Evolutionary conservation across 1,140 invertebrate genomes (phyloP).

Genomic region (Pachypsylla venusta): DNA sequence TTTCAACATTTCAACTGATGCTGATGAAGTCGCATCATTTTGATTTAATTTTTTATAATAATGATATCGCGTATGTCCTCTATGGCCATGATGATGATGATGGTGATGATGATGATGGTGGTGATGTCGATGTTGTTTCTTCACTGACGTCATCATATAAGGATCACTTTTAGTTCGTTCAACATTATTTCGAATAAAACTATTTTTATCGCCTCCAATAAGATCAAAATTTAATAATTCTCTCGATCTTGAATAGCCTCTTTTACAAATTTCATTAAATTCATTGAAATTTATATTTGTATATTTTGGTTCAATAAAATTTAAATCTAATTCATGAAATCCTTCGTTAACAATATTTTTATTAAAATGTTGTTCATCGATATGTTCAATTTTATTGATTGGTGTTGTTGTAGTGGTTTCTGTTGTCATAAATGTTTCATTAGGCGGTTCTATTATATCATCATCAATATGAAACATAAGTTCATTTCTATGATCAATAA

Average conservation of each 20-base stretch:
- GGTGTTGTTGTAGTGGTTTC: background rate
- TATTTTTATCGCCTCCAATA: slow-evolving; percentile 27
- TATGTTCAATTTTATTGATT: background rate
- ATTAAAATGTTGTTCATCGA: slow-evolving; percentile 12
- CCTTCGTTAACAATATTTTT: background rate
- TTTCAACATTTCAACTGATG: slow-evolving; percentile 29
- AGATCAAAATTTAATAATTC: slow-evolving; percentile 17
- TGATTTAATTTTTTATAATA: slow-evolving; percentile 43
- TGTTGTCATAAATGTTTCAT: background rate
- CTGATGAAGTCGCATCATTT: slow-evolving; percentile 33
- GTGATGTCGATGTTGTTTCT: background rate
- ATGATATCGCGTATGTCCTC: slow-evolving; percentile 27
- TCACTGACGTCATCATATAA: slow-evolving; percentile 31
- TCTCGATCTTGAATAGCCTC: slow-evolving; percentile 20
- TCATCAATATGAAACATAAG: too few relatives aligned
- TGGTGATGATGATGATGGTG: background rate
- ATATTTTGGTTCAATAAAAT: slow-evolving; percentile 32
- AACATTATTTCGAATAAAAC: slow-evolving; percentile 33
- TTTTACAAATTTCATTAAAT: slow-evolving; percentile 27
- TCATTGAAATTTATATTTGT: slow-evolving; percentile 26
- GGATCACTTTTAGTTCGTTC: slow-evolving; percentile 73
- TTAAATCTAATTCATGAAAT: slow-evolving; percentile 20
- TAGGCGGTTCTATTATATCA: background rate
- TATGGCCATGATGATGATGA: background rate
- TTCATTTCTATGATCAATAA: slow-evolving; percentile 33